Evolutionary conservation across 1,140 invertebrate species (phyloP).

Genomic region (Mactra quadrangularis): DNA sequence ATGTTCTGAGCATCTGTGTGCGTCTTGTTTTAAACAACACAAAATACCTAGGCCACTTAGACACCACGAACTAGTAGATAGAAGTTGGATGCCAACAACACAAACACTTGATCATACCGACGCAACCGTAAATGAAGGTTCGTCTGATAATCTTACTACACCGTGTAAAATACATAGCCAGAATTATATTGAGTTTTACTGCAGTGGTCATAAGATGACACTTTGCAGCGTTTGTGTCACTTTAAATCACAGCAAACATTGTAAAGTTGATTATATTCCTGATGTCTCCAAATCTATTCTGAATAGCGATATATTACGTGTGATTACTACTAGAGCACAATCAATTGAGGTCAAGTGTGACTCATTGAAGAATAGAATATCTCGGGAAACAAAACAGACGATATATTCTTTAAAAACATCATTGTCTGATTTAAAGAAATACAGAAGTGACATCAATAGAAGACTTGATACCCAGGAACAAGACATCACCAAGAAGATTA

Average conservation of each 20-base stretch:
- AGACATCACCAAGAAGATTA: no score
- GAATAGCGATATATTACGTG: conserved; percentile 3
- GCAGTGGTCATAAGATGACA: neutral
- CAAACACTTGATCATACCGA: neutral
- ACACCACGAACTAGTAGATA: conserved; percentile 5
- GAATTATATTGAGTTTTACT: conserved; percentile 5
- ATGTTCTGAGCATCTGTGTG: conserved; percentile 4
- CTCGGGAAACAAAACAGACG: no score
- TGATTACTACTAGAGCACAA: neutral
- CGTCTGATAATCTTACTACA: neutral
- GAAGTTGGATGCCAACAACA: neutral
- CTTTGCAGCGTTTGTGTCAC: conserved; percentile 10
- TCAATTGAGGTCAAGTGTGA: neutral
- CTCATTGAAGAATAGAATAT: no score
- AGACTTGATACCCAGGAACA: neutral
- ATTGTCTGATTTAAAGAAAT: neutral
- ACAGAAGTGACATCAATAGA: neutral
- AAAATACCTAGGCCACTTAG: neutral
- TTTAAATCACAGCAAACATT: neutral
- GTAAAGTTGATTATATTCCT: conserved; percentile 7
- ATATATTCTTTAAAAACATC: neutral
- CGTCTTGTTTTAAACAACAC: neutral
- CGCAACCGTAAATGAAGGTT: no score
- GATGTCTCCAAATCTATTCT: neutral
- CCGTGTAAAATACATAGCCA: neutral